Evolutionary conservation across 2,888 invertebrate genomes (phyloP).

Genomic region (Nemurella pictetii): DNA sequence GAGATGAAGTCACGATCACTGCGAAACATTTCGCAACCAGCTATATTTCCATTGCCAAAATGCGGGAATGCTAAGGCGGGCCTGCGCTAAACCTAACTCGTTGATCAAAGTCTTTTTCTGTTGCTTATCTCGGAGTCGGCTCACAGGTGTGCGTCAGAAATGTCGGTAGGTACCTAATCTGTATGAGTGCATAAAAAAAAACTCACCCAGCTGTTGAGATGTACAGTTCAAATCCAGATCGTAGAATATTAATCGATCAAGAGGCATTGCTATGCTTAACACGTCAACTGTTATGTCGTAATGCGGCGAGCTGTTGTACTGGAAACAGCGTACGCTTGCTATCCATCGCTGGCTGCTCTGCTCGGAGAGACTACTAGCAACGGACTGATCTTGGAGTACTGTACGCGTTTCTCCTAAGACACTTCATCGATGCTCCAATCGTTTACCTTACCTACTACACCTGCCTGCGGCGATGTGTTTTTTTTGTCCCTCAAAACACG

Average conservation of each 20-base stretch:
- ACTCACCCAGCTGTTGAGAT: neutral
- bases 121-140: neutral
- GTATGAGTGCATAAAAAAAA: neutral
- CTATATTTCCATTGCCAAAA: neutral
- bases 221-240: neutral
- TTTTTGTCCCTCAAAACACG: neutral
- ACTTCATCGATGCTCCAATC: neutral
- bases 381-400: neutral
- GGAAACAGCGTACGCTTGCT: neutral
- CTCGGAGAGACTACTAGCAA: neutral
- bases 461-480: neutral
- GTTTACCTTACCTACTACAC: neutral
- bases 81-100: neutral
- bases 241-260: slow-evolving; percentile 4
- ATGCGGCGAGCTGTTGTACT: neutral
- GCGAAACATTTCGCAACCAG: neutral
- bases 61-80: neutral
- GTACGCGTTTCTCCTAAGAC: neutral
- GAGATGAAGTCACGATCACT: neutral
- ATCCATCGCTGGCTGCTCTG: slow-evolving; percentile 17
- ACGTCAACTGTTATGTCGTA: slow-evolving; percentile 27
- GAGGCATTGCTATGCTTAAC: slow-evolving; percentile 4
- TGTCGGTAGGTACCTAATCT: no score
- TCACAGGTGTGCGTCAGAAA: neutral
- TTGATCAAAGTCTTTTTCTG: neutral